Base-by-base conservation (phyloP, 2,797 vertebrate genomes). In the Myotis myotis region DNA sequence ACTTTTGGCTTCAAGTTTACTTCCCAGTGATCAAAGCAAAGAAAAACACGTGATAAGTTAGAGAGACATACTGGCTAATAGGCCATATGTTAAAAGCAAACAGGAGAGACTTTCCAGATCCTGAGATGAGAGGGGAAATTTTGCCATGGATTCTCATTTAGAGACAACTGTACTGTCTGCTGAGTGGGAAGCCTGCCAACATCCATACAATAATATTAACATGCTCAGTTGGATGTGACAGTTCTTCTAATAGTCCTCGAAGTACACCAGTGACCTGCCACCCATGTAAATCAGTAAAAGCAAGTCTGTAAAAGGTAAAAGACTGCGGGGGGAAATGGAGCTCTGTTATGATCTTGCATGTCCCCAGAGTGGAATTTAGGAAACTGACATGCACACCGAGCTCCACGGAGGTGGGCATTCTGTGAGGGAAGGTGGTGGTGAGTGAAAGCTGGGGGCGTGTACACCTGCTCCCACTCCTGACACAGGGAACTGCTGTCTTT, bases 31-130 rank as follows among this genome's bases (percentile, higher is more conserved):
- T 51, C 51, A 79, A 85, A 87, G 44, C 25, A 64, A 62, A 51
- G 19, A 28, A 51, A 72, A 49, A 66, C 82, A 38, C 4, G 6
- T 5, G 22, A 30, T 72, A 12, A 49, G 33, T 82, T 78, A n/a
- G 9, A 86, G 85, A 82, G n/a, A 51, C 11, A 66, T 57, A 8
- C 16, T 30, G n/a, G n/a, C 25, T 75, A 51, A 93, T 41, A 13
- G 15, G 22, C 10, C 13, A 71, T 22, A 79, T 80, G 22, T 25
- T 70, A 66, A 91, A 92, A 55, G 4, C 33, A 71, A 86, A 22
- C 11, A 33, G 38, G 36, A 87, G 25, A 96, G 33, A 28, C 16
- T 82, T 92, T 90, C 47, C 41, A 80, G 38, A 55, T 62, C 92
- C 25, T 90, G 64, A 66, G 36, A 64, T 41, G 53, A 93, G 68